These are phyloP conservation scores for Menidia beryllina DNA, from an alignment of 2,113 vertebrate genomes.

Conservation along the genomic window DNA sequence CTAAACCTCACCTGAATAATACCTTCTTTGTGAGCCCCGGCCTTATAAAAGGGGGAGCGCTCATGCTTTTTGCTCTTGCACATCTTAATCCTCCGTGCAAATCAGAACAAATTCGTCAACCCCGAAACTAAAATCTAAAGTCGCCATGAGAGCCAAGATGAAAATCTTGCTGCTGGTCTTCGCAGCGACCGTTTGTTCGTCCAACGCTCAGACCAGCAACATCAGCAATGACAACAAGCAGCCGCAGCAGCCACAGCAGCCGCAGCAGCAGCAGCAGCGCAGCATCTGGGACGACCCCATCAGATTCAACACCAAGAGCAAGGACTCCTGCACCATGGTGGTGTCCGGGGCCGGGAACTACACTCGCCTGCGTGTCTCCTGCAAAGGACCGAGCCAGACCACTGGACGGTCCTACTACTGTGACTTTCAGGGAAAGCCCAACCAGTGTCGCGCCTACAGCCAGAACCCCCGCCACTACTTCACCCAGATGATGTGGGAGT, in stretches of 20 bases:
- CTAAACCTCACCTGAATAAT: conserved; percentile 68
- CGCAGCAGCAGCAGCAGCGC: conserved; percentile 49
- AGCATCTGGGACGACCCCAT: conserved; percentile 83
- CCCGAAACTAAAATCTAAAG: too few relatives aligned
- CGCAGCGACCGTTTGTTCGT: conserved; percentile 64
- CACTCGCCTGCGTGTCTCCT: conserved; percentile 84
- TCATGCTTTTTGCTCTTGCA: background rate
- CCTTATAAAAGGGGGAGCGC: conserved; percentile 76
- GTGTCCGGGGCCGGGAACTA: conserved; percentile 76
- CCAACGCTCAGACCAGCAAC: conserved; percentile 74
- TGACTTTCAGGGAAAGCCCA: conserved; percentile 86
- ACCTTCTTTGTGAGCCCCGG: conserved; percentile 72
- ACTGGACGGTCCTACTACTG: conserved; percentile 84
- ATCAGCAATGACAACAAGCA: conserved; percentile 28
- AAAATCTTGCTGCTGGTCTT: conserved; percentile 74
- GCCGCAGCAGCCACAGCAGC: too few relatives aligned
- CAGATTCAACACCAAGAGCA: conserved; percentile 84
- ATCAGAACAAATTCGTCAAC: conserved; percentile 3
- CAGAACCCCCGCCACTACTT: conserved; percentile 86
- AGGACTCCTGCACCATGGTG: conserved; percentile 84
- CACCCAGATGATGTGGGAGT: conserved; percentile 84
- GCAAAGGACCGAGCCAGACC: conserved; percentile 72
- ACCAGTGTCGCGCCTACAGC: conserved; percentile 83
- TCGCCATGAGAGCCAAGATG: conserved; percentile 77
- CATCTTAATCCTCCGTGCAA: conserved; percentile 25